Conservation (phyloP, 2,797 vertebrate species). For the Sebastes iracundus region DNA sequence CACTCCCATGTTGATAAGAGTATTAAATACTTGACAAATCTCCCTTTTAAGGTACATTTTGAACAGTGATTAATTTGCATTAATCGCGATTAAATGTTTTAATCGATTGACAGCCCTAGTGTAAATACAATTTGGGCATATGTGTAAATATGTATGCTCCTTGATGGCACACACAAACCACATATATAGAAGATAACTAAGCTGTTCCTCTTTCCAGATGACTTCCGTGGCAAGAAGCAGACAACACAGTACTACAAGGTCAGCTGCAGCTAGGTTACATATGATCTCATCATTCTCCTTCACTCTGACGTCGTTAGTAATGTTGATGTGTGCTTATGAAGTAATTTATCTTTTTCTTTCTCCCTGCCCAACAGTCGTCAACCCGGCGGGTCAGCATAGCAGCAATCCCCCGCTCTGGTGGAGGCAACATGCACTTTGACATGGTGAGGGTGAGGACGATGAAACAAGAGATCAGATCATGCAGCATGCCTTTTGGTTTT, state of each 20-base stretch:
- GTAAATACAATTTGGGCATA: not conserved
- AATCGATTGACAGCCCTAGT: not conserved
- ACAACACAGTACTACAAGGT: conserved; percentile 79
- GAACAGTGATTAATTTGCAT: no score
- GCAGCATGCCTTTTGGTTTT: not conserved
- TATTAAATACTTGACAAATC: no score
- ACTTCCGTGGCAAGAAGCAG: conserved; percentile 80
- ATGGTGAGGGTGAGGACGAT: conserved; percentile 88
- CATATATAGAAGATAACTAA: not conserved
- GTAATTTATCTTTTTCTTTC: no score
- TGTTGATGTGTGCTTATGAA: not conserved
- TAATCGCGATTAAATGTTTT: no score
- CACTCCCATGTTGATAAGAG: no score
- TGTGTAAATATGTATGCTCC: not conserved
- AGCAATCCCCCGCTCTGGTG: conserved; percentile 84
- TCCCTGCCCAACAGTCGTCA: conserved; percentile 50
- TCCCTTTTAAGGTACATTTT: no score
- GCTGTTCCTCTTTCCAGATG: conserved; percentile 67
- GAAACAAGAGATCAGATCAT: not conserved
- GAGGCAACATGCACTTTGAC: conserved; percentile 76
- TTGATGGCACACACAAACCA: not conserved
- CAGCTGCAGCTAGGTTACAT: not conserved
- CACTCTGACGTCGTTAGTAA: not conserved
- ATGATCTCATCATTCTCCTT: not conserved
- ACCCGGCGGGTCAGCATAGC: conserved; percentile 90